Percentiles rank a stretch among this genome's conserved stretches.
Conservation (phyloP, 2,888 invertebrate species). For the Platycnemis pennipes region DNA sequence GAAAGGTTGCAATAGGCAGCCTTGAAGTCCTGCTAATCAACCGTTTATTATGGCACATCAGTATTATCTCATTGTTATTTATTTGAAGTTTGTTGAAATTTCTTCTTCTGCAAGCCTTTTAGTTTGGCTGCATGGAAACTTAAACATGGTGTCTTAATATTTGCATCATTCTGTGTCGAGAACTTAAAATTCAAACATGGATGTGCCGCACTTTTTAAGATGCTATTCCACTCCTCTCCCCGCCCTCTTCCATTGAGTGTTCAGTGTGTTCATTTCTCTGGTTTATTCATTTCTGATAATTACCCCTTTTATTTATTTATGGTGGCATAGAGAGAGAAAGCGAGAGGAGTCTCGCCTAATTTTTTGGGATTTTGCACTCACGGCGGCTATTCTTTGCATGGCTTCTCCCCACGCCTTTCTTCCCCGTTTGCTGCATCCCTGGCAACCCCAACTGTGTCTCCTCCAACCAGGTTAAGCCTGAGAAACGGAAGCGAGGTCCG, state of each 20-base stretch:
- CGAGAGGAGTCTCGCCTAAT: neutral
- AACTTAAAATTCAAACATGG: neutral
- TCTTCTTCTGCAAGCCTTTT: conserved; percentile 52
- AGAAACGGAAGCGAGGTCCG: conserved; percentile 46
- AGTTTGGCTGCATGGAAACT: conserved; percentile 54
- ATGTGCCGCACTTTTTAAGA: neutral
- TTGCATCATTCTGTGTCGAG: neutral
- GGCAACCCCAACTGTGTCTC: conserved; percentile 26
- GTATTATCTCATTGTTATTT: conserved; percentile 11
- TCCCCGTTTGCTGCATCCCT: conserved; percentile 4
- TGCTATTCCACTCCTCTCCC: conserved; percentile 25
- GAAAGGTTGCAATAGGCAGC: neutral
- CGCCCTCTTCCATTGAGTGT: neutral
- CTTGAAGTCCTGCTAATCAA: conserved; percentile 55
- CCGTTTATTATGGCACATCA: conserved; percentile 11
- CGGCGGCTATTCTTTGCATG: conserved; percentile 60
- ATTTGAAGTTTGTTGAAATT: conserved; percentile 15
- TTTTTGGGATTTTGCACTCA: conserved; percentile 18
- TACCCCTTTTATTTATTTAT: neutral
- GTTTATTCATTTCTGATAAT: neutral
- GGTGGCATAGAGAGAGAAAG: neutral
- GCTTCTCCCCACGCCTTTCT: conserved; percentile 26
- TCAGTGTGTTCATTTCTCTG: conserved; percentile 13
- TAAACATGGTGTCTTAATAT: neutral
- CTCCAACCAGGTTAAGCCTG: conserved; percentile 43